These are phyloP conservation scores for Bombus fervidus DNA, from an alignment of 1,140 invertebrate genomes.

Conservation along the genomic window DNA sequence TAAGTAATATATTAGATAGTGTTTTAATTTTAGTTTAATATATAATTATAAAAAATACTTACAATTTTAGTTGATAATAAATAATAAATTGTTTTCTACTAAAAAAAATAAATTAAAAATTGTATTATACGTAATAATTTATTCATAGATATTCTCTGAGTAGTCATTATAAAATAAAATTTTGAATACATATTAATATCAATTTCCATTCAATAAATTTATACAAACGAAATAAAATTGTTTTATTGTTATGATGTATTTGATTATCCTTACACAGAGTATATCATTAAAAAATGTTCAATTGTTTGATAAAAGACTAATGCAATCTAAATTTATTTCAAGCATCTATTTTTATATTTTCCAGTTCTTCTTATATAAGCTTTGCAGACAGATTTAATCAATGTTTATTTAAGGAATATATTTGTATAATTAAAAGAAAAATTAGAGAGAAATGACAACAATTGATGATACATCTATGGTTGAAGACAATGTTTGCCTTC, in stretches of 20 bases:
- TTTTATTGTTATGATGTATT: slow-evolving; percentile 2
- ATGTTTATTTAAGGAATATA: slow-evolving; percentile 10
- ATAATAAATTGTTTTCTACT: not conserved
- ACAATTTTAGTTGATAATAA: slow-evolving; percentile 5
- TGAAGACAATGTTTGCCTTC: not conserved
- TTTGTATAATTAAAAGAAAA: not conserved
- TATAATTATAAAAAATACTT: slow-evolving; percentile 17
- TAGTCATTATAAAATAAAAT: slow-evolving; percentile 1
- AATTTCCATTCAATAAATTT: not conserved
- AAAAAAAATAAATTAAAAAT: not conserved
- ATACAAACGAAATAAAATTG: not conserved
- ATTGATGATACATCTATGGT: not conserved
- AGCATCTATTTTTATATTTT: not conserved
- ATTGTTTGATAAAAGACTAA: slow-evolving; percentile 42
- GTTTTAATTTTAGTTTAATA: slow-evolving; percentile 19
- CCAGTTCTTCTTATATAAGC: not conserved
- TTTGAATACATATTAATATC: slow-evolving; percentile 2
- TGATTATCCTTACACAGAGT: slow-evolving; percentile 27
- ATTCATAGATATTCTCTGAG: slow-evolving; percentile 29
- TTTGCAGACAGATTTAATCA: not conserved
- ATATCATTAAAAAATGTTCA: slow-evolving; percentile 18
- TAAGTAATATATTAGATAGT: not conserved
- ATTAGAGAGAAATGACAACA: slow-evolving; percentile 32
- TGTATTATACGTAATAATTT: not conserved
- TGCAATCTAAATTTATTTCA: slow-evolving; percentile 19